phyloP scores from a whole-genome alignment of 2,797 vertebrate species.

The Coccyzus lansbergi region DNA sequence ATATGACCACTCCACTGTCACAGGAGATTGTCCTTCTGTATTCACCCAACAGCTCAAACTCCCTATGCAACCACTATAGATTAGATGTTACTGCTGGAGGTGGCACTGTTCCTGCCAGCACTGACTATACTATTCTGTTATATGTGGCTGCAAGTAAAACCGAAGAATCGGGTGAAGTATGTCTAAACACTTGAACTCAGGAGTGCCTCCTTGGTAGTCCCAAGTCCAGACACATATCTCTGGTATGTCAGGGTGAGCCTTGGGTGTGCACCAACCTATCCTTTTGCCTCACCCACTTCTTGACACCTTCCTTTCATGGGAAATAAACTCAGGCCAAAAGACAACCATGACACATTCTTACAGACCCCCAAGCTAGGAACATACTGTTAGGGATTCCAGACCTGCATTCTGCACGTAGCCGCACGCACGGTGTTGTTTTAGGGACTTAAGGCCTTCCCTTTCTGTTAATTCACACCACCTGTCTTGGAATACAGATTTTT shows the following conservation, averaged over 20 bases:
- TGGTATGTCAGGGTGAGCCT: neutral
- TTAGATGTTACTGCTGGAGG: neutral
- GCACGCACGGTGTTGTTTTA: neutral
- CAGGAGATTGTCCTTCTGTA: neutral
- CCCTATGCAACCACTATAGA: accelerated
- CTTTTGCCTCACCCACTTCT: conserved; percentile 21
- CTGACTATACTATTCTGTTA: neutral
- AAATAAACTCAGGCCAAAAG: neutral
- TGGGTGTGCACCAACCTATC: neutral
- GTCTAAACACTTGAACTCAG: neutral
- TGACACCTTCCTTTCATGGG: neutral
- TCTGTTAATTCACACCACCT: neutral
- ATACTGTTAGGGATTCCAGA: neutral
- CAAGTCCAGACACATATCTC: neutral
- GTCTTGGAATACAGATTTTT: neutral
- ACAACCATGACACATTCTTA: neutral
- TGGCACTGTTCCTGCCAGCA: neutral
- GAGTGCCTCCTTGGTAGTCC: neutral
- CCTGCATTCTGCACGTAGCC: neutral
- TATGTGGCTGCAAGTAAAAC: accelerated
- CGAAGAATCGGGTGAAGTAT: neutral
- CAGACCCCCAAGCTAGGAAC: neutral
- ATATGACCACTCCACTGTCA: neutral
- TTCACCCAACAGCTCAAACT: neutral
- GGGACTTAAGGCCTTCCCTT: neutral